phyloP scores from a whole-genome alignment of 2,797 vertebrate genomes.

The Tadarida brasiliensis region DNA sequence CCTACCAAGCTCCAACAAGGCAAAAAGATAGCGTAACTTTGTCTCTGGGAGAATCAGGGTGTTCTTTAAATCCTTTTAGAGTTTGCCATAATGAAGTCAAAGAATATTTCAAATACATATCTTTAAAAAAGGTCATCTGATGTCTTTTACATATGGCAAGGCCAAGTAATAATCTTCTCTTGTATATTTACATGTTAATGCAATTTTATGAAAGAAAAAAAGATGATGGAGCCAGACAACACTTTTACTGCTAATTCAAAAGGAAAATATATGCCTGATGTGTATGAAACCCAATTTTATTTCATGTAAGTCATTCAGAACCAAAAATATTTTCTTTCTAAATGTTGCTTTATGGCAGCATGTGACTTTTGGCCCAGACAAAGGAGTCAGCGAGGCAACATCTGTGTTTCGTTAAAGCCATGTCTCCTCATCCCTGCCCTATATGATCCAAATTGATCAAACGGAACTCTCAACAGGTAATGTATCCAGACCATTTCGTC shows the following conservation, averaged over 20 bases:
- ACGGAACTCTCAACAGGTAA: slow-evolving; percentile 55
- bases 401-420: slow-evolving; percentile 69
- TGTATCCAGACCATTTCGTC: slow-evolving; percentile 25
- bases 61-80: slow-evolving; percentile 35
- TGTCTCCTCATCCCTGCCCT: background rate
- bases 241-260: background rate
- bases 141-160: slow-evolving; percentile 47
- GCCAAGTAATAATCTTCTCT: slow-evolving; percentile 8
- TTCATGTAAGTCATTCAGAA: slow-evolving; percentile 64
- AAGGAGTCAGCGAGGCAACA: slow-evolving; percentile 72
- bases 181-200: slow-evolving; percentile 10
- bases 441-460: slow-evolving; percentile 55
- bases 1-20: background rate
- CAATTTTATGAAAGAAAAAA: slow-evolving; percentile 40
- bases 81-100: slow-evolving; percentile 13
- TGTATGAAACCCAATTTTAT: slow-evolving; percentile 57
- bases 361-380: slow-evolving; percentile 74
- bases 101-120: slow-evolving; percentile 43
- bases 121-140: background rate
- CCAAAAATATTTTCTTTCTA: slow-evolving; percentile 65
- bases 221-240: background rate
- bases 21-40: background rate
- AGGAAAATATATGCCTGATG: slow-evolving; percentile 34
- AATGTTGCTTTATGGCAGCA: slow-evolving; percentile 63
- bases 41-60: background rate